phyloP scores from a whole-genome alignment of 1,140 invertebrate species.

The Pinna nobilis region DNA sequence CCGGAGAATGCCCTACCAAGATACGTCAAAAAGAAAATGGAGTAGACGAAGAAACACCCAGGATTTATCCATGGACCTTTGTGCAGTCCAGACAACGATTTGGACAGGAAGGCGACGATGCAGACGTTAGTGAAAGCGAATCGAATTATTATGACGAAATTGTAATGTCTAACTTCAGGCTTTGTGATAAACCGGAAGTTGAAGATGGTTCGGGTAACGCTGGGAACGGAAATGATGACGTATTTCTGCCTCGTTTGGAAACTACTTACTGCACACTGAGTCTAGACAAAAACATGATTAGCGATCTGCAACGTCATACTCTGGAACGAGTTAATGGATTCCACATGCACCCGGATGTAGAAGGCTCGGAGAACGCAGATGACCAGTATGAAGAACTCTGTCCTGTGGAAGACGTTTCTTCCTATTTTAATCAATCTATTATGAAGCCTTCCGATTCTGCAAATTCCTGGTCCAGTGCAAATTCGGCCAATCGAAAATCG shows the following conservation, averaged over 20 bases:
- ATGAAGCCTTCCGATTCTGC: too few species aligned
- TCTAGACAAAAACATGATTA: neutral
- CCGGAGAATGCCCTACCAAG: neutral
- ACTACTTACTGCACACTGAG: slow-evolving; percentile 4
- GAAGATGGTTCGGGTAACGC: neutral
- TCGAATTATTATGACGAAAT: slow-evolving; percentile 19
- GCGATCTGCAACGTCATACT: neutral
- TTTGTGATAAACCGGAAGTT: neutral
- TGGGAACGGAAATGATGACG: neutral
- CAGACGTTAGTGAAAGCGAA: neutral
- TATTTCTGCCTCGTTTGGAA: slow-evolving; percentile 1
- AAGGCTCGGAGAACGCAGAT: neutral
- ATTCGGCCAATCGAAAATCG: neutral
- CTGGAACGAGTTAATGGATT: neutral
- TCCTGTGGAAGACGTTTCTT: too few species aligned
- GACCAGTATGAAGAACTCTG: too few species aligned
- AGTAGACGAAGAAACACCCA: neutral
- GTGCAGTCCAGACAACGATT: neutral
- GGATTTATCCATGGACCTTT: neutral
- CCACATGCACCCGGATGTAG: neutral
- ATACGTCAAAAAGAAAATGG: slow-evolving; percentile 4
- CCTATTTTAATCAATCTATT: too few species aligned
- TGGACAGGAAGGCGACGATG: slow-evolving; percentile 1
- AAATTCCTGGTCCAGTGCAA: neutral
- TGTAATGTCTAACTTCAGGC: slow-evolving; percentile 15